A percentile compares a stretch with the other conserved stretches of the same genome.
Evolutionary conservation across 1,140 invertebrate species (phyloP).

Genomic region (Trachelipus rathkii): DNA sequence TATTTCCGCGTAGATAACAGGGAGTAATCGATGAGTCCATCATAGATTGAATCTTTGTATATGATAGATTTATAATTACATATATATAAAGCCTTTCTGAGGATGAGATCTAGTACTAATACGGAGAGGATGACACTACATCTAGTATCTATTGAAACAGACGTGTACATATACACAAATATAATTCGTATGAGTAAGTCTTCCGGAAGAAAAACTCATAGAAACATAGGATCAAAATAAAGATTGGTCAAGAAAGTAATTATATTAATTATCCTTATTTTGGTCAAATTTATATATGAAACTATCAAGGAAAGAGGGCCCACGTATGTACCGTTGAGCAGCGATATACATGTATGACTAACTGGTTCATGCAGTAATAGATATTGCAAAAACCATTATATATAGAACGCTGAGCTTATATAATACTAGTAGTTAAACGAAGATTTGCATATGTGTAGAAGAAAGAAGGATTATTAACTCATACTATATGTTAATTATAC

Average conservation of each 20-base stretch:
- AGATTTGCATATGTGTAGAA: not conserved
- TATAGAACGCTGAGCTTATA: constrained; percentile 28
- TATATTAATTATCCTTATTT: not conserved
- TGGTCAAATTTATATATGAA: not conserved
- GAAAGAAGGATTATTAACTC: no score
- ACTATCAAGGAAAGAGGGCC: not conserved
- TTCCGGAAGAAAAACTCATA: not conserved
- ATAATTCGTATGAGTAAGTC: not conserved
- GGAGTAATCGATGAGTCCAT: constrained; percentile 29
- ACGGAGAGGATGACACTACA: constrained; percentile 30
- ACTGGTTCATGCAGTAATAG: constrained; percentile 17
- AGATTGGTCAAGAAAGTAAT: not conserved
- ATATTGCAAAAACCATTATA: constrained; percentile 28
- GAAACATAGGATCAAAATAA: not conserved
- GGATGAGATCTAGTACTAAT: constrained; percentile 26
- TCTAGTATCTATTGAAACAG: constrained; percentile 16
- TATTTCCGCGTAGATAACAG: not conserved
- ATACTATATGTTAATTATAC: not conserved
- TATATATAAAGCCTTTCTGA: constrained; percentile 21
- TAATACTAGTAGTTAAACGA: no score
- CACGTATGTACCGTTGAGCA: constrained; percentile 29
- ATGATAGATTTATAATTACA: constrained; percentile 21
- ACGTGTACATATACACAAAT: not conserved
- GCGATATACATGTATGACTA: constrained; percentile 27
- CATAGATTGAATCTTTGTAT: no score